phyloP scores from a whole-genome alignment of 2,113 vertebrate genomes.

The Petaurus breviceps region DNA sequence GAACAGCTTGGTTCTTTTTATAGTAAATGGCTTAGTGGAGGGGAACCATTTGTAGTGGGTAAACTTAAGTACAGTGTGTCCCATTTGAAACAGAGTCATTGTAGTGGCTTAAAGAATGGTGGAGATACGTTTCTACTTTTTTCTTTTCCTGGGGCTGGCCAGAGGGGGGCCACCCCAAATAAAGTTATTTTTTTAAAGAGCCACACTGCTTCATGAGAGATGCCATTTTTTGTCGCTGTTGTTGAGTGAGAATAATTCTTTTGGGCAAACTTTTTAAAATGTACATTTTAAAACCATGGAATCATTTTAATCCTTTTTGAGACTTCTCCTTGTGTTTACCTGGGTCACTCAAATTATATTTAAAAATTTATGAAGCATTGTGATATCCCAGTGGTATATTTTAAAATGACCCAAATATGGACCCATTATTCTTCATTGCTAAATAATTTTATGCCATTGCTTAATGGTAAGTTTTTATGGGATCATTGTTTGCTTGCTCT shows the following conservation, averaged over 20 bases:
- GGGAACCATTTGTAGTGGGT: conserved; percentile 68
- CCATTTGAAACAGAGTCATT: conserved; percentile 40
- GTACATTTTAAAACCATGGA: conserved; percentile 17
- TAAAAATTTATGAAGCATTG: background rate
- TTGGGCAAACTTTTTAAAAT: background rate
- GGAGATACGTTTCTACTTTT: conserved; percentile 14
- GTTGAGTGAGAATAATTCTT: background rate
- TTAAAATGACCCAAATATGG: background rate
- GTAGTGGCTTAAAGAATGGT: background rate
- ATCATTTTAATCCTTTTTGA: conserved; percentile 20
- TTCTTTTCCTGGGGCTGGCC: background rate
- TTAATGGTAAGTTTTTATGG: background rate
- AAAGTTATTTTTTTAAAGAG: conserved; percentile 30
- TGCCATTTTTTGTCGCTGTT: conserved; percentile 25
- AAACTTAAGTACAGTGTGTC: conserved; percentile 64
- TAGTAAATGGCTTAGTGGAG: conserved; percentile 72
- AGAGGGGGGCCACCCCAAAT: background rate
- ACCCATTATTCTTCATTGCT: background rate
- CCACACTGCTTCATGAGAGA: conserved; percentile 3
- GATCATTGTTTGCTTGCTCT: background rate
- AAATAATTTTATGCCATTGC: background rate
- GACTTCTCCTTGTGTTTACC: background rate
- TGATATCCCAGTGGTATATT: background rate
- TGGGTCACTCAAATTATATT: background rate
- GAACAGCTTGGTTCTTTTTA: conserved; percentile 79